phyloP scores from a whole-genome alignment of 2,113 vertebrate genomes.

The Vimba vimba region DNA sequence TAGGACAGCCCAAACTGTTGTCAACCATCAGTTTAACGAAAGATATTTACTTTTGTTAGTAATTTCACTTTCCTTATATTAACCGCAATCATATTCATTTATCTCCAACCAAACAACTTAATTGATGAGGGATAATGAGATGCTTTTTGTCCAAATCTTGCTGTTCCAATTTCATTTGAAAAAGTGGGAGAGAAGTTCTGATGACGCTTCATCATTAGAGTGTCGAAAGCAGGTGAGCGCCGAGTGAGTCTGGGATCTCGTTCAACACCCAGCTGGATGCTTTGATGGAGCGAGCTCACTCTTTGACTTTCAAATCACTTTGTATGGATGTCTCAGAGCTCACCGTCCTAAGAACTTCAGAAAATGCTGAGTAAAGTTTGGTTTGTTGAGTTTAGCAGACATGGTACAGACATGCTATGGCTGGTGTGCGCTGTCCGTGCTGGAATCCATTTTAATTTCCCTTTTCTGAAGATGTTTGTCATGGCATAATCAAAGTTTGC shows the following conservation, averaged over 20 bases:
- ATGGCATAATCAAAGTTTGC: not conserved
- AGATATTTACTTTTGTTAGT: conserved; percentile 37
- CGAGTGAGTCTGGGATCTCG: conserved; percentile 67
- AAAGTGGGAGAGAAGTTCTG: conserved; percentile 49
- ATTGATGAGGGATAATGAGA: conserved; percentile 51
- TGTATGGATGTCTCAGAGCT: conserved; percentile 37
- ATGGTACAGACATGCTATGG: not conserved
- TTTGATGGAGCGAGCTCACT: conserved; percentile 52
- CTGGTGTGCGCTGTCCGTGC: not conserved
- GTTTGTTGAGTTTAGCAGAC: not conserved
- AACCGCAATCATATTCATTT: not conserved
- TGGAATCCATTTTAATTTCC: not conserved
- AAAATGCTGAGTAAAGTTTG: conserved; percentile 2
- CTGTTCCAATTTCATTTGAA: conserved; percentile 55
- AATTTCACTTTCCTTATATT: not conserved
- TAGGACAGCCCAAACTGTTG: conserved; percentile 24
- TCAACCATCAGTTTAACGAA: conserved; percentile 49
- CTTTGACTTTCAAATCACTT: conserved; percentile 50
- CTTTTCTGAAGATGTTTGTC: not conserved
- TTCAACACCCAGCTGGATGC: conserved; percentile 71
- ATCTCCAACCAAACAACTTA: conserved; percentile 48
- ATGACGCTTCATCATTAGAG: conserved; percentile 54
- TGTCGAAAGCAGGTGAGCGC: conserved; percentile 62
- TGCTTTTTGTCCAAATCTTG: conserved; percentile 50
- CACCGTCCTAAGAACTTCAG: conserved; percentile 27